Evolutionary conservation across 1,140 invertebrate genomes (phyloP), one percentile per base, ranked within the genome.

Genomic region (Dendroctonus ponderosae): DNA sequence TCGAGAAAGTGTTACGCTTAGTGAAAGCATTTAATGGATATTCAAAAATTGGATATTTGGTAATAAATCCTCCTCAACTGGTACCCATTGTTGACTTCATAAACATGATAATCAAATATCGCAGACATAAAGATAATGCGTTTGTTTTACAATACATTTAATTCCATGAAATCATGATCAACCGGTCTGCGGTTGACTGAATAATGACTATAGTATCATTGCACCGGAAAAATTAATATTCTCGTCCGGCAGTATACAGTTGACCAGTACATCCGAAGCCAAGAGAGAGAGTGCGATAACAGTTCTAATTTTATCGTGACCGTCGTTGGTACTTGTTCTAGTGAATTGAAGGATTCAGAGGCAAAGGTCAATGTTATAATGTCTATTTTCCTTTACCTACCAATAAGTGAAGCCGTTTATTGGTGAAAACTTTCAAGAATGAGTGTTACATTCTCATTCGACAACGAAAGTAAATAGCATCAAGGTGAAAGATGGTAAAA

Each of bases 171-270:
- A 1, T 3, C 26, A 26, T 26, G 26, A 26, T 26, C 26, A 26
- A 26, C 26, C 26, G 26, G 26, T 26, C 26, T 26, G 26, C 26
- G 26, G 26, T 26, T 26, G 26, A 3, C 26, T 26, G 26, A 26
- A 26, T 26, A n/a, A n/a, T n/a, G n/a, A n/a, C n/a, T 26, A 26
- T 26, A 26, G 26, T 68, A 7, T 66, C 59, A 9, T 74, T 70
- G 51, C 75, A 77, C 41, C 61, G 39, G 38, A 40, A 14, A 56
- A 56, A 56, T 56, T 40, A 56, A 56, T 40, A 56, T 56, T 56
- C 53, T 11, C 53, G 14, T 11, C 14, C 7, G 49, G 9, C 53
- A 37, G 53, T 11, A 39, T 9, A 11, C 14, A 56, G 53, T 56
- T 56, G 53, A 56, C 53, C 53, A 56, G 53, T 51, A 51, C 49